Evolutionary conservation across 1,140 invertebrate genomes (phyloP).

Genomic region (Zaprionus ornatus): DNA sequence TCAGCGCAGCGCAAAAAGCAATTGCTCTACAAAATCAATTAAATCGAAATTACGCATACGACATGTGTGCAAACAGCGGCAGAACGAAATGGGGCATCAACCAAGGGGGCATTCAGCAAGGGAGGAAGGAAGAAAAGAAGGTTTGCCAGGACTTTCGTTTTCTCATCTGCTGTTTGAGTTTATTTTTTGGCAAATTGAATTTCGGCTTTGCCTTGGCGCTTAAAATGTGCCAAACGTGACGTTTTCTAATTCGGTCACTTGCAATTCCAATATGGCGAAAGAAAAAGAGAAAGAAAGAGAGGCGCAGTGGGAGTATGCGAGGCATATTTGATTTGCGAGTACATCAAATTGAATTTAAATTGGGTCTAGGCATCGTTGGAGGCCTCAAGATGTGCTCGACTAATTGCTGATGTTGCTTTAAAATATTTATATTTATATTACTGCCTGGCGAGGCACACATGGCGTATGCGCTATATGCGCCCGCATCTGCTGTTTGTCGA

Average conservation of each 20-base stretch:
- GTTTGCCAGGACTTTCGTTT: slow-evolving; percentile 55
- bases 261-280: background rate
- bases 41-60: slow-evolving; percentile 80
- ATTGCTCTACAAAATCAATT: slow-evolving; percentile 69
- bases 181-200: slow-evolving; percentile 66
- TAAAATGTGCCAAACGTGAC: slow-evolving; percentile 66
- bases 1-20: slow-evolving; percentile 52
- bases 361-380: background rate
- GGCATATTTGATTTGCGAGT: background rate
- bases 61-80: slow-evolving; percentile 69
- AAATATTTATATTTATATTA: slow-evolving; percentile 67
- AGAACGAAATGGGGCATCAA: background rate
- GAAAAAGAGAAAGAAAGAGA: background rate
- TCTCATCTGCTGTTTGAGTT: slow-evolving; percentile 47
- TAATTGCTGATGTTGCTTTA: slow-evolving; percentile 54
- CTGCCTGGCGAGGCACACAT: slow-evolving; percentile 47
- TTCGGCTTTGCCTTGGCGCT: slow-evolving; percentile 37
- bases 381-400: slow-evolving; percentile 7
- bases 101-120: background rate
- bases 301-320: background rate
- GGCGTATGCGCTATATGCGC: slow-evolving; percentile 65
- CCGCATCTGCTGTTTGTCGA: slow-evolving; percentile 36
- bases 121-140: background rate
- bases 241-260: slow-evolving; percentile 16
- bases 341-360: slow-evolving; percentile 2